Evolutionary conservation across 30 jellyfish, hydroid and myxozoan genomes (phyloP), one percentile per base, ranked within the genome.

Genomic region (Euphysa ruthae): DNA sequence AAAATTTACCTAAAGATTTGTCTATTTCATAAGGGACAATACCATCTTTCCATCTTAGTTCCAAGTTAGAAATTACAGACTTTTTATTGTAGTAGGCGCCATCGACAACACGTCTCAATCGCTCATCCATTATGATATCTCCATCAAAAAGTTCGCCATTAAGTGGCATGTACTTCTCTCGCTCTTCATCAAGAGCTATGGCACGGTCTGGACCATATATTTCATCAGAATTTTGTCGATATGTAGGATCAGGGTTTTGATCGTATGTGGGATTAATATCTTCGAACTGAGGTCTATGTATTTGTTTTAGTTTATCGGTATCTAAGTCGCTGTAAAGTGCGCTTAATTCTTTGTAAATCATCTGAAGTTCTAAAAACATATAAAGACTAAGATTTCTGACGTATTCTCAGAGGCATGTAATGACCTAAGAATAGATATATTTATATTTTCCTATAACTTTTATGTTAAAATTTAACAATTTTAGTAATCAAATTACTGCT

Each of bases 81-180:
- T 56, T 28, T 65, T 65, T 24, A 46, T 46, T 46, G 18, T n/a
- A 46, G 23, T 20, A 27, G 50, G 18, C 4, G 4, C 82, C 82
- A 3, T 27, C 31, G 21, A 73, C 85, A 20, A 70, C 83, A 6
- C 43, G 51, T 2, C 82, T 35, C 71, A 73, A 23, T 22, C 85
- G 23, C 1, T 35, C 52, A 34, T 58, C 81, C 85, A 73, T 73
- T 4, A 58, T 58, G 18, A 73, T 73, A 23, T 73, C 85, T 20
- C 66, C 83, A 33, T 73, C 85, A 58, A 73, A 73, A 4, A 73
- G 22, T 28, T 73, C 82, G 1, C 69, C 80, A 43, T 68, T 68
- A 16, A 15, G 43, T 20, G 80, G 80, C 15, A 68, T 21, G 14
- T 68, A n/a, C 5, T 25, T 10, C 18, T 27, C 50, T 18, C 23